Percentiles rank a stretch among this genome's conserved stretches.
Conservation (phyloP, 2,888 invertebrate species). For the Eupithecia subfuscata region DNA sequence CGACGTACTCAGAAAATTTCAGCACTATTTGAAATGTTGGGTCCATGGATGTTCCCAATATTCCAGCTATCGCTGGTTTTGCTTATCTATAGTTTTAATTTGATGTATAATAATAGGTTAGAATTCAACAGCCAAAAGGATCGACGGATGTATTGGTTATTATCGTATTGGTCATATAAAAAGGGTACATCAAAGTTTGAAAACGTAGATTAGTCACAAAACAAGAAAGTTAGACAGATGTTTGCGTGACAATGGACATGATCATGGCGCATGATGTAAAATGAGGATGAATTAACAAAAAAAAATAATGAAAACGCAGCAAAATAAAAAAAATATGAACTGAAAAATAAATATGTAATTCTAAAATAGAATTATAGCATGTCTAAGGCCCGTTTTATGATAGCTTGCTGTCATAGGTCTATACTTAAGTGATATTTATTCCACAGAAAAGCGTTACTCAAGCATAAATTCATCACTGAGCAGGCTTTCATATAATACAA, state of each 20-base stretch:
- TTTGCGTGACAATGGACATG: constrained; percentile 2
- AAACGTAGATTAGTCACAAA: background rate
- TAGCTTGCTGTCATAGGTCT: no score
- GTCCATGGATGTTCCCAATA: background rate
- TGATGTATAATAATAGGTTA: background rate
- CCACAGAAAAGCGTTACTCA: no score
- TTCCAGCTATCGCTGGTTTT: background rate
- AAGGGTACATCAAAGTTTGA: background rate
- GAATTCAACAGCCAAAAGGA: background rate
- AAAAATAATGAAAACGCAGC: background rate
- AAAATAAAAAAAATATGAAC: background rate
- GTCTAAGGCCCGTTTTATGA: background rate
- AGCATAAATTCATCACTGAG: no score
- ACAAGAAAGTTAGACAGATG: background rate
- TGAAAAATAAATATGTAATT: background rate
- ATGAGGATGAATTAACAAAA: background rate
- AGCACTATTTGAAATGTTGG: background rate
- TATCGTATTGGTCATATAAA: background rate
- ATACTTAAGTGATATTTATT: no score
- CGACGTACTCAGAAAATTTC: background rate
- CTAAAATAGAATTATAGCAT: background rate
- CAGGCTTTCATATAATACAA: no score
- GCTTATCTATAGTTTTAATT: background rate
- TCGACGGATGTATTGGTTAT: background rate
- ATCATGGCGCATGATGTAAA: background rate